Evolutionary conservation across 1,140 invertebrate species (phyloP), one percentile per base, ranked within the genome.

Genomic region (Platorchestia sp.): DNA sequence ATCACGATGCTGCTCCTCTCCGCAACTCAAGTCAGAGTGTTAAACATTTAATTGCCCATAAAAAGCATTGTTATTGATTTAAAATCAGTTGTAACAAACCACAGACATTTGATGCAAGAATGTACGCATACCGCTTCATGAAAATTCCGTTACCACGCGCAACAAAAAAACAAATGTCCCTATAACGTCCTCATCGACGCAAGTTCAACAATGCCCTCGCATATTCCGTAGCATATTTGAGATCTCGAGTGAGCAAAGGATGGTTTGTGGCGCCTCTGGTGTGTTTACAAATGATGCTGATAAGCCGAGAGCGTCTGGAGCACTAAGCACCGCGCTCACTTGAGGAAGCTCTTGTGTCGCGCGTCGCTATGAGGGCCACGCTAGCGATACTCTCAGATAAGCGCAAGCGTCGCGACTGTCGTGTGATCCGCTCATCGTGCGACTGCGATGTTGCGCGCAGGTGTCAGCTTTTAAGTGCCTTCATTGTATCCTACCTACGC

Each of bases 251-350:
- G 59, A 75, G 59, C 59, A 75, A 10, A 75, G 59, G 59, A 75
- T 75, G 59, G 59, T 75, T 75, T 75, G 59, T 75, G 59, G 87
- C 42, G 87, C 87, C 87, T 45, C 3, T 90, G 87, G 44, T 90
- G 44, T 93, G 91, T 93, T 44, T 93, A 93, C 91, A 93, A 93
- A 93, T 93, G 91, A 93, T 40, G 45, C 41, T 44, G 91, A 93
- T 93, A 93, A 93, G 43, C 19, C 91, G 44, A 45, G 91, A 45
- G 91, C 10, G 91, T 93, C 43, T 47, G 40, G 45, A 93, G 91
- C 22, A 89, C 43, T 27, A 16, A 41, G 43, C 41, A 5, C 36
- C 14, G 3, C 87, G 42, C 87, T 41, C 87, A 42, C 87, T 89
- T 44, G n/a, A 42, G 43, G 87, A 89, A 7, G 41, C 87, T 89